Evolutionary conservation across 2,888 invertebrate species (phyloP), one percentile per base, ranked within the genome.

Genomic region (Thera obeliscata): DNA sequence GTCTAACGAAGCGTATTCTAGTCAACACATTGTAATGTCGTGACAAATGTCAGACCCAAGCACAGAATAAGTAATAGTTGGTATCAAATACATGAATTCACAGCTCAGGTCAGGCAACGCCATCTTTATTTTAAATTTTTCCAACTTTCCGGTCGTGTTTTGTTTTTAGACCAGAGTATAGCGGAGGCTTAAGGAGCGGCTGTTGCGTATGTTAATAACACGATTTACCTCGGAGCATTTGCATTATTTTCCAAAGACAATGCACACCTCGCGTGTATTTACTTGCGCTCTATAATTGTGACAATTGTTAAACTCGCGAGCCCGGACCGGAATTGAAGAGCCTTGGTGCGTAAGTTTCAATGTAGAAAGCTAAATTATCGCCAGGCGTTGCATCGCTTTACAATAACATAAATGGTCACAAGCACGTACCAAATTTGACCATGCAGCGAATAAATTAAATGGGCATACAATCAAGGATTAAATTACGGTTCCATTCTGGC

Each of bases 381-480:
- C 83, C 80, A 80, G 57, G 74, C 61, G 61, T 64, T 77, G 76
- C 72, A 74, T 70, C 70, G 76, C 61, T 77, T 80, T 83, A 85
- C 87, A 88, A 84, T 88, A 80, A 86, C 84, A 86, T 86, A 89
- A 90, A 91, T 88, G 89, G 84, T 86, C 84, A 87, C 87, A 88
- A 87, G 87, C 87, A 86, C 87, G 86, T 84, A 86, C 90, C 91
- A 89, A 93, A 91, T 91, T 91, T 91, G 91, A 91, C 89, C 88
- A 89, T 88, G 87, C 83, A 75, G 87, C 87, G 87, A 90, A 92
- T 91, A 93, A 92, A 91, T 92, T 91, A 89, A 90, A 91, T 90
- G 86, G 83, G 86, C 87, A 92, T 88, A 93, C 91, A 93, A 93
- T 92, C 91, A 91, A 85, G 91, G 91, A 88, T 90, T 91, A 91